phyloP scores from a whole-genome alignment of 2,888 invertebrate genomes.

The Drosophila multiciliata region DNA sequence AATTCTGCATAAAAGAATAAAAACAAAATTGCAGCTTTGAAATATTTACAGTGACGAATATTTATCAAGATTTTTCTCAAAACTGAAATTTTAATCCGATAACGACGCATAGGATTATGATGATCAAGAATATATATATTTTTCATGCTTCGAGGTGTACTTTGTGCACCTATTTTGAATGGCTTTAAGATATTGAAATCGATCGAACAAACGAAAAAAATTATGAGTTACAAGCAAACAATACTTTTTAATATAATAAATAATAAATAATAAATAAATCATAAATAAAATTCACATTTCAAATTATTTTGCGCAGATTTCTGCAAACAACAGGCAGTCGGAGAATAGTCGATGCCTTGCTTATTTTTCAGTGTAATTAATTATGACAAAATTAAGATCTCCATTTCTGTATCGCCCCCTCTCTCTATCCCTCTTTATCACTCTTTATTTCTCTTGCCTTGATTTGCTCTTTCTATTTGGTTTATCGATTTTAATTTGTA shows the following conservation, averaged over 20 bases:
- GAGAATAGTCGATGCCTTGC: not conserved
- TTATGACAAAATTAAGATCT: not conserved
- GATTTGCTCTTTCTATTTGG: conserved; percentile 7
- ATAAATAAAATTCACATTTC: not conserved
- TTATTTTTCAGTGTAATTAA: not conserved
- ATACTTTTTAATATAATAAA: not conserved
- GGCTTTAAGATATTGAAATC: not conserved
- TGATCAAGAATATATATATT: not conserved
- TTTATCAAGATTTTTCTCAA: too few species aligned
- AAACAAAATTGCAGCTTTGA: too few species aligned
- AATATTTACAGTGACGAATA: too few species aligned
- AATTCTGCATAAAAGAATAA: too few species aligned
- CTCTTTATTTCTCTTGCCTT: not conserved
- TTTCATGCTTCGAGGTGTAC: not conserved
- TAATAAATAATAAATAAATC: not conserved
- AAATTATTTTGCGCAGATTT: not conserved
- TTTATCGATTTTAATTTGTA: conserved; percentile 36
- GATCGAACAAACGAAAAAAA: not conserved
- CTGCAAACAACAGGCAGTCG: not conserved
- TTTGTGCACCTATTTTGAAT: not conserved
- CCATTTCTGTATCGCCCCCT: too few species aligned
- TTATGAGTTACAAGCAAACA: not conserved
- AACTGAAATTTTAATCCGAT: not conserved
- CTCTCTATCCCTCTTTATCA: not conserved
- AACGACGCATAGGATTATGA: not conserved